These are phyloP conservation scores for Sinocyclocheilus anshuiensis DNA, from an alignment of 2,113 vertebrate genomes.

Conservation along the genomic window DNA sequence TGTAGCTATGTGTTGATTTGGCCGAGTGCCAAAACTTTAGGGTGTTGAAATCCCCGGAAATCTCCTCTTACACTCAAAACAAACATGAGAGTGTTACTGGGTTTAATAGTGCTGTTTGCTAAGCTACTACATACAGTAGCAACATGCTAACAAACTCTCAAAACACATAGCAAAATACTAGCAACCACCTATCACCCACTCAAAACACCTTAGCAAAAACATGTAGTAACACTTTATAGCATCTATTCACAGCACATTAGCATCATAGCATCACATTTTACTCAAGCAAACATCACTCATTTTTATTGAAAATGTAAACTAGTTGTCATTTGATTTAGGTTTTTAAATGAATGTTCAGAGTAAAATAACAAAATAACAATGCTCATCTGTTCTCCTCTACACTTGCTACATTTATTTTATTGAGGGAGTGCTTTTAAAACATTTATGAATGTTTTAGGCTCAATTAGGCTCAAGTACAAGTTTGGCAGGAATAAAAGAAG, in stretches of 20 bases:
- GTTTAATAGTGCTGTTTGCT: background rate
- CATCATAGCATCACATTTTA: background rate
- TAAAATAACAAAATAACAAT: background rate
- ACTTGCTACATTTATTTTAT: background rate
- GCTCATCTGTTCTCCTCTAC: background rate
- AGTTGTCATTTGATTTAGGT: background rate
- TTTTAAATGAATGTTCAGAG: background rate
- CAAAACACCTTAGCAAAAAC: background rate
- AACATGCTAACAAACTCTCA: background rate
- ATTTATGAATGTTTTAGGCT: slow-evolving; percentile 5
- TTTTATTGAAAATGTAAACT: background rate
- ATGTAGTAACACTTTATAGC: background rate
- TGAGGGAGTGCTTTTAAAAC: background rate
- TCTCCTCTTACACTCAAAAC: background rate
- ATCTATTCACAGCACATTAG: background rate
- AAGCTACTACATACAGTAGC: background rate
- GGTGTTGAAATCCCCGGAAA: background rate
- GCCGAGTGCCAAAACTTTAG: background rate
- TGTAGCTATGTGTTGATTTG: background rate
- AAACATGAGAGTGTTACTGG: background rate
- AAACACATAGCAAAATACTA: background rate
- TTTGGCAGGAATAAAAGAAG: background rate
- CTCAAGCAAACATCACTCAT: background rate
- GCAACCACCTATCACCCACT: background rate
- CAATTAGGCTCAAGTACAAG: background rate